Evolutionary conservation across 2,113 vertebrate species (phyloP).

Genomic region (Daboia siamensis): DNA sequence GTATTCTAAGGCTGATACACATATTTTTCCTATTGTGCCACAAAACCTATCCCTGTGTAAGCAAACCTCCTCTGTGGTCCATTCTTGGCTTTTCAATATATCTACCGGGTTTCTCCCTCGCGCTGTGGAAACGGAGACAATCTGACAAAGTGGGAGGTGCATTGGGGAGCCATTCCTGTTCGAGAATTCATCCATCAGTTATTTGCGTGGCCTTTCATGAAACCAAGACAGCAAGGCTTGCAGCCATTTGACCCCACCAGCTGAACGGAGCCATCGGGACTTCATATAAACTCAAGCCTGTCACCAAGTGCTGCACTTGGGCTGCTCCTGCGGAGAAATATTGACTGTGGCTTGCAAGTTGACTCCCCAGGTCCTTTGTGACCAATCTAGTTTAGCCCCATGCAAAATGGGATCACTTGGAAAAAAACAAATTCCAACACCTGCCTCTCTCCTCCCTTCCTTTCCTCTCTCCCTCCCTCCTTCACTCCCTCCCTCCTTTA

Average conservation of each 20-base stretch:
- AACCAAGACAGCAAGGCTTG: rapidly evolving
- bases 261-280: rapidly evolving
- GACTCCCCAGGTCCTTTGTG: neutral
- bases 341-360: neutral
- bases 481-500: too few relatives aligned
- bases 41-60: neutral
- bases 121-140: neutral
- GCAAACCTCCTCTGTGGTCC: neutral
- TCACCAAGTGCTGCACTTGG: rapidly evolving
- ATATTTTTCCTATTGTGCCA: neutral
- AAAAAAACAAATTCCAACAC: neutral
- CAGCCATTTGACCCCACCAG: rapidly evolving
- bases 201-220: neutral
- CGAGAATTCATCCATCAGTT: neutral
- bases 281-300: rapidly evolving
- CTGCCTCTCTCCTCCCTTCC: neutral
- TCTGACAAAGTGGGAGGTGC: neutral
- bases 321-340: neutral
- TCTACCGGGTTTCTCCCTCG: neutral
- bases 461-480: neutral
- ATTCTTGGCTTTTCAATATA: neutral
- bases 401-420: rapidly evolving
- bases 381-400: neutral
- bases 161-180: neutral
- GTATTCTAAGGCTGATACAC: neutral